These are phyloP conservation scores for Bothrops jararaca DNA, from an alignment of 2,113 vertebrate species.

Conservation along the genomic window DNA sequence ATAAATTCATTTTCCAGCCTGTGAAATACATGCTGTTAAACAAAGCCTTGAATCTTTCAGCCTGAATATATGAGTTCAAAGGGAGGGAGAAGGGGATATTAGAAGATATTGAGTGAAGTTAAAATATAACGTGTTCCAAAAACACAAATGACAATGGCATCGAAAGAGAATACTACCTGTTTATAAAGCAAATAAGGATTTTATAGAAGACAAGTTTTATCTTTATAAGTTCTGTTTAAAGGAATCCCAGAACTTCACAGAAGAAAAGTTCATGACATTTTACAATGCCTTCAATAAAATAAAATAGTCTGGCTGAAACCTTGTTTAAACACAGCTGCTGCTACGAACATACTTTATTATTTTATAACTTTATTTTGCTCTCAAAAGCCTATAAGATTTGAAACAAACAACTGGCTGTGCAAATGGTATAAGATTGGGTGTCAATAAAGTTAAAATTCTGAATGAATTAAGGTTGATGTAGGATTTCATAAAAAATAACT, in stretches of 20 bases:
- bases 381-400: not conserved
- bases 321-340: not conserved
- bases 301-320: not conserved
- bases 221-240: not conserved
- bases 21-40: not conserved
- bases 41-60: not conserved
- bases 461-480: not conserved
- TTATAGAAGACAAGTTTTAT: not conserved
- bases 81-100: not conserved
- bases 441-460: not conserved
- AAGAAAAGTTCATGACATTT: not conserved
- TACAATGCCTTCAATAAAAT: not conserved
- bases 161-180: not conserved
- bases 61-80: not conserved
- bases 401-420: not conserved
- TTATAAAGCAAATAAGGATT: slow-evolving; percentile 2
- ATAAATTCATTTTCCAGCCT: not conserved
- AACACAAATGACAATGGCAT: not conserved
- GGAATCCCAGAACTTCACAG: not conserved
- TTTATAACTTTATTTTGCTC: not conserved
- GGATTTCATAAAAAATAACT: not conserved
- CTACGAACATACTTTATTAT: not conserved
- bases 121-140: not conserved
- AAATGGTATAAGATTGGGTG: not conserved
- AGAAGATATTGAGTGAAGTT: not conserved